phyloP scores from a whole-genome alignment of 1,140 invertebrate genomes.

The Phymastichus coffea region DNA sequence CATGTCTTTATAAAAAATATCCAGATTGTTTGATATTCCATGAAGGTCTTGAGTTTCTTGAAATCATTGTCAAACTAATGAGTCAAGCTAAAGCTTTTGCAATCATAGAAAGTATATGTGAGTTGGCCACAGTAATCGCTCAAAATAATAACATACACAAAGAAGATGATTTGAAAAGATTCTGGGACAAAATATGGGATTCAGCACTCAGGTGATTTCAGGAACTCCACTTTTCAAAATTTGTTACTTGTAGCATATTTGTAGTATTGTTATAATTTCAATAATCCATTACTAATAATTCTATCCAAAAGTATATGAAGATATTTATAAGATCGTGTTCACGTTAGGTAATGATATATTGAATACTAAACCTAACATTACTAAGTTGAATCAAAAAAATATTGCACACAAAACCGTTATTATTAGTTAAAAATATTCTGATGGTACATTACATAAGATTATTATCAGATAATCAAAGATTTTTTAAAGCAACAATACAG shows the following conservation, averaged over 20 bases:
- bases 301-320: no score
- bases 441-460: no score
- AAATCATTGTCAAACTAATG: constrained; percentile 45
- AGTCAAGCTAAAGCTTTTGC: constrained; percentile 41
- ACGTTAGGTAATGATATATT: background rate
- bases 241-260: background rate
- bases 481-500: no score
- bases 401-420: no score
- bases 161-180: constrained; percentile 24
- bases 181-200: constrained; percentile 54
- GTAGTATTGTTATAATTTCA: no score
- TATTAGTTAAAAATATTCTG: no score
- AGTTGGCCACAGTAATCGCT: constrained; percentile 42
- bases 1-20: constrained; percentile 45
- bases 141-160: constrained; percentile 37
- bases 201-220: constrained; percentile 49
- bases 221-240: background rate
- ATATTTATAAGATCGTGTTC: no score
- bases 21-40: constrained; percentile 44
- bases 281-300: no score
- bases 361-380: no score
- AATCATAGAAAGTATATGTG: constrained; percentile 47
- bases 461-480: no score
- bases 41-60: constrained; percentile 46
- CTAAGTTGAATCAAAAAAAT: no score